Evolutionary conservation across 1,140 invertebrate species (phyloP).

Genomic region (Bombus affinis): DNA sequence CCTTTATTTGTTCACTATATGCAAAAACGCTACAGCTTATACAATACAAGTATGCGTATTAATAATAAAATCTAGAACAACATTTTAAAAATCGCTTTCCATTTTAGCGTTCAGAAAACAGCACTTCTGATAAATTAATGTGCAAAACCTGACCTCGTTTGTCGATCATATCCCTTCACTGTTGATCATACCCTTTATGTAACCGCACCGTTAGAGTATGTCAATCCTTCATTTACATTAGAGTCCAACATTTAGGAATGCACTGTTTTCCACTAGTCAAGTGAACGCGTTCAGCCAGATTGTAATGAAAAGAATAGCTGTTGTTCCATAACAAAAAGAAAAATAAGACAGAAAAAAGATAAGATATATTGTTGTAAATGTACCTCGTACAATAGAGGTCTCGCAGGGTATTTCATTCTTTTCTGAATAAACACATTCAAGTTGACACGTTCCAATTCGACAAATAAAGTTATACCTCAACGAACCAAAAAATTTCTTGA

Average conservation of each 20-base stretch:
- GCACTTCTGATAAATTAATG: background rate
- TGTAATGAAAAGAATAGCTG: background rate
- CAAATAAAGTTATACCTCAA: background rate
- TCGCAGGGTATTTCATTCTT: background rate
- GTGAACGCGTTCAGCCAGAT: background rate
- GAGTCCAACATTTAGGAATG: background rate
- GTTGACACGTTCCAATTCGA: background rate
- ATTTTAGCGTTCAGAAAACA: background rate
- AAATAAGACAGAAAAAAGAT: background rate
- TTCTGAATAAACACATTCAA: background rate
- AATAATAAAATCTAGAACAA: conserved; percentile 48
- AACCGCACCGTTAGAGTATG: background rate
- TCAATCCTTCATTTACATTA: background rate
- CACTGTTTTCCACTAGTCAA: background rate
- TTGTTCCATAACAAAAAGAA: background rate
- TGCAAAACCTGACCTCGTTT: background rate
- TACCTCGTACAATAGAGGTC: background rate
- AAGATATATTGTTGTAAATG: background rate
- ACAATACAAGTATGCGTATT: conserved; percentile 51
- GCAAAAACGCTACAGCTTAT: conserved; percentile 59
- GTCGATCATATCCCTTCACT: background rate
- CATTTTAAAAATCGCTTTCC: background rate
- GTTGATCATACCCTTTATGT: background rate
- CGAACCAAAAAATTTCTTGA: background rate
- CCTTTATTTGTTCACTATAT: conserved; percentile 58